These are phyloP conservation scores for Lophochroa leadbeateri DNA, from an alignment of 2,113 vertebrate species.

Conservation along the genomic window DNA sequence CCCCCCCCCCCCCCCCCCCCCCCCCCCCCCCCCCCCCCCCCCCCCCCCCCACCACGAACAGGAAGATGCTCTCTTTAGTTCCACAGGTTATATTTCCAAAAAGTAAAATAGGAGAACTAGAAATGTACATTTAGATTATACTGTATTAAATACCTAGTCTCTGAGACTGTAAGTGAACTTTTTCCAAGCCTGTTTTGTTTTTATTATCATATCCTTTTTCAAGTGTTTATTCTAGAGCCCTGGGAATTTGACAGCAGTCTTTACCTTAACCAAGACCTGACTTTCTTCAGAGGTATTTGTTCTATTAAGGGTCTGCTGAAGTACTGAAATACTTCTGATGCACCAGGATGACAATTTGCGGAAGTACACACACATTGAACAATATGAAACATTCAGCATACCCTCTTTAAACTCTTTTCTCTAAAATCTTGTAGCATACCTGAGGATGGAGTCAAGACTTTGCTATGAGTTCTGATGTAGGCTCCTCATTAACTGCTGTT, in stretches of 20 bases:
- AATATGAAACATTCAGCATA: fast-evolving
- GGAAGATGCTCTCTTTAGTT: not conserved
- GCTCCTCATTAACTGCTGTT: not conserved
- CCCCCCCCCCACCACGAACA: too few species aligned
- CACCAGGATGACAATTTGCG: not conserved
- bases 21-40: too few species aligned
- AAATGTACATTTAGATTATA: not conserved
- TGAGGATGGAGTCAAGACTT: not conserved
- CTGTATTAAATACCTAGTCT: not conserved
- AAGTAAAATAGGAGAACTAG: not conserved
- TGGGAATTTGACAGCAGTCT: not conserved
- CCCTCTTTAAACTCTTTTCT: not conserved
- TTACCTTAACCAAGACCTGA: not conserved
- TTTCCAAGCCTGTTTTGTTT: not conserved
- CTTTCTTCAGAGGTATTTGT: not conserved
- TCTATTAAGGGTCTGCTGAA: not conserved
- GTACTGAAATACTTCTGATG: not conserved
- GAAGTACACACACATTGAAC: not conserved
- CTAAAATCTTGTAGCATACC: not conserved
- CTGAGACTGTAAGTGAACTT: not conserved
- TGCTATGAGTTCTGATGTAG: not conserved
- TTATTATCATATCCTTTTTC: not conserved
- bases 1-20: too few species aligned
- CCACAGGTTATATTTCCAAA: not conserved
- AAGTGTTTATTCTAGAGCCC: not conserved